Conservation (phyloP, 2,888 invertebrate species). For the Lepidocyrtinus sp. region DNA sequence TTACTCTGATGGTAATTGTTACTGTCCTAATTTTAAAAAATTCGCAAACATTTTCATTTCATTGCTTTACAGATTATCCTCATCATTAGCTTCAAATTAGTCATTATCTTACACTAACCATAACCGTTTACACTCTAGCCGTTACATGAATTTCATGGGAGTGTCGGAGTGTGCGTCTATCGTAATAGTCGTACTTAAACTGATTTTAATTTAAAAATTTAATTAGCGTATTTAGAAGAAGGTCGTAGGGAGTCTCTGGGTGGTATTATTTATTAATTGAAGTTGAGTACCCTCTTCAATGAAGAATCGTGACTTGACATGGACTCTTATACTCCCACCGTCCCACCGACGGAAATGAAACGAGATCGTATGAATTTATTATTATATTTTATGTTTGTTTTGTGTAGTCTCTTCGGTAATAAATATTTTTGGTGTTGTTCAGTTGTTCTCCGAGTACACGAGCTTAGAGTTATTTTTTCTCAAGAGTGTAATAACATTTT, state of each 20-base stretch:
- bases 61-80: too few relatives aligned
- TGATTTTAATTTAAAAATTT: slow-evolving; percentile 39
- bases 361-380: slow-evolving; percentile 10
- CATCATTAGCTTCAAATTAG: slow-evolving; percentile 16
- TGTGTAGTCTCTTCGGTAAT: slow-evolving; percentile 23
- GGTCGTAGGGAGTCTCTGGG: too few relatives aligned
- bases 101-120: too few relatives aligned
- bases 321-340: slow-evolving; percentile 17
- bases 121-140: too few relatives aligned
- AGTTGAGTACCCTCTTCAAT: too few relatives aligned
- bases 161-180: neutral
- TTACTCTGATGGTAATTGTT: slow-evolving; percentile 2
- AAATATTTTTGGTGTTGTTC: slow-evolving; percentile 40
- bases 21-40: slow-evolving; percentile 11
- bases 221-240: too few relatives aligned
- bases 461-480: too few relatives aligned
- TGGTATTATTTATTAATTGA: too few relatives aligned
- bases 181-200: neutral
- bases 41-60: too few relatives aligned
- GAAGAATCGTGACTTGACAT: slow-evolving; percentile 53
- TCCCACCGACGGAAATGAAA: slow-evolving; percentile 21
- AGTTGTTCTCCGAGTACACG: too few relatives aligned
- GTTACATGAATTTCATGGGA: neutral
- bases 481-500: slow-evolving; percentile 13
- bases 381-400: neutral